These are phyloP conservation scores for Meda fulgida DNA, from an alignment of 2,797 vertebrate species.

Conservation along the genomic window DNA sequence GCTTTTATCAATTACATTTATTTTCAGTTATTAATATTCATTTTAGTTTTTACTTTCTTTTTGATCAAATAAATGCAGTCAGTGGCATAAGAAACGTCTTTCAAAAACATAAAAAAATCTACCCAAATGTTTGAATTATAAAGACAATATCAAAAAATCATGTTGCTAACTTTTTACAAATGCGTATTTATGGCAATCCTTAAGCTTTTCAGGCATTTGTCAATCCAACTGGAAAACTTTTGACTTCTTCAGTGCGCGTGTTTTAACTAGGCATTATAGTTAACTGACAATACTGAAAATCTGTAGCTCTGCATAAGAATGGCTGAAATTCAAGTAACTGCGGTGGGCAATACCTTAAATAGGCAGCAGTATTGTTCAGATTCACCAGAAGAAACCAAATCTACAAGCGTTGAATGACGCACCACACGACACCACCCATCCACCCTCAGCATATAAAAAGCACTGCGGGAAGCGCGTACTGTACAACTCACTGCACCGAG, in stretches of 20 bases:
- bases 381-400: neutral
- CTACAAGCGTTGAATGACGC: conserved; percentile 31
- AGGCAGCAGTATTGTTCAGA: conserved; percentile 26
- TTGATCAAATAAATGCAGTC: neutral
- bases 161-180: too few relatives aligned
- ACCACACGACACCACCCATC: conserved; percentile 19
- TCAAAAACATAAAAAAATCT: neutral
- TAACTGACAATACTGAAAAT: neutral
- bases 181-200: too few relatives aligned
- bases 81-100: neutral
- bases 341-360: conserved; percentile 33
- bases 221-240: too few relatives aligned
- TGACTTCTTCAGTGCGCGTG: neutral
- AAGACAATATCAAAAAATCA: too few relatives aligned
- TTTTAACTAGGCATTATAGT: neutral
- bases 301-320: conserved; percentile 1
- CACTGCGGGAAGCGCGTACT: neutral
- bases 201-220: too few relatives aligned
- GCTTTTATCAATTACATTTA: too few relatives aligned
- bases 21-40: too few relatives aligned
- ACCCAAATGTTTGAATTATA: too few relatives aligned
- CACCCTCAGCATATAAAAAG: conserved; percentile 53
- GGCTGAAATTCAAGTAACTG: neutral
- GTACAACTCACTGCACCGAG: neutral
- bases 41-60: neutral